Evolutionary conservation across 2,888 invertebrate species (phyloP).

Genomic region (Cantharis nigra): DNA sequence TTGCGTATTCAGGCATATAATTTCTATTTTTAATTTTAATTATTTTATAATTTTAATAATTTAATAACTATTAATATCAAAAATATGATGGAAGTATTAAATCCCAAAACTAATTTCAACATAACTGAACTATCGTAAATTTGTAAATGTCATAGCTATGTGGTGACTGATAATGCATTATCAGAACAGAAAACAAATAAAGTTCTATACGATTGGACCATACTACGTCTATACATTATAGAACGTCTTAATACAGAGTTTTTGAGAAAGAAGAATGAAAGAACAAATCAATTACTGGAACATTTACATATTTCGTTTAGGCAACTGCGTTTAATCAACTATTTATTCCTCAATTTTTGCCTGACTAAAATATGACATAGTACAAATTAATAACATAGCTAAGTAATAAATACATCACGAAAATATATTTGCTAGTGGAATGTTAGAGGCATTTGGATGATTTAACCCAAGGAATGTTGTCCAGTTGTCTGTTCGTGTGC

Average conservation of each 20-base stretch:
- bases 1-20: too few species aligned
- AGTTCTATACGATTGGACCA: not conserved
- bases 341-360: not conserved
- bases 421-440: conserved; percentile 43
- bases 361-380: conserved; percentile 7
- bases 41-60: not conserved
- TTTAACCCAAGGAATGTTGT: conserved; percentile 47
- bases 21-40: not conserved
- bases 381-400: conserved; percentile 6
- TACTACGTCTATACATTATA: not conserved
- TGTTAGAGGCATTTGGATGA: conserved; percentile 46
- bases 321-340: not conserved
- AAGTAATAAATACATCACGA: conserved; percentile 45
- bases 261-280: not conserved
- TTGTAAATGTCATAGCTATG: not conserved
- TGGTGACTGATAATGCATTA: not conserved
- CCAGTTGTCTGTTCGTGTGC: conserved; percentile 41
- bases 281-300: not conserved
- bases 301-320: not conserved
- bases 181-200: not conserved
- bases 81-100: not conserved
- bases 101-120: not conserved
- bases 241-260: not conserved
- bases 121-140: not conserved
- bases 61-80: not conserved